Evolutionary conservation across 1,140 invertebrate genomes (phyloP).

Genomic region (Coenobita brevimanus): DNA sequence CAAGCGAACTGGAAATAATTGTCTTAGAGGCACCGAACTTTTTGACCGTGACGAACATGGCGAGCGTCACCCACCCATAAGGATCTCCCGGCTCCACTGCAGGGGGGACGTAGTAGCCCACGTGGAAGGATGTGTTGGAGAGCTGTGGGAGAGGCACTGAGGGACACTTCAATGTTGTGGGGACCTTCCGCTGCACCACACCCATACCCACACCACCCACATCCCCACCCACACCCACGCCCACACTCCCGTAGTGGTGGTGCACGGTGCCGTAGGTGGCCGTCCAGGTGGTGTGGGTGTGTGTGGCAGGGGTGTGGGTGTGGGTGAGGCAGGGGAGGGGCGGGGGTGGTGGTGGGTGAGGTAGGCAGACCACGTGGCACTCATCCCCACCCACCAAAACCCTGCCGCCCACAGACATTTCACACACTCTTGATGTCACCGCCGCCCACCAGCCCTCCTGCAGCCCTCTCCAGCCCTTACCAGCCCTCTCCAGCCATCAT

Average conservation of each 20-base stretch:
- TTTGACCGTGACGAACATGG: too few relatives aligned
- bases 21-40: too few relatives aligned
- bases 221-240: background rate
- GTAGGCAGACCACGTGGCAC: constrained; percentile 9
- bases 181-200: background rate
- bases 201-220: background rate
- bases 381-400: constrained; percentile 5
- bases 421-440: too few relatives aligned
- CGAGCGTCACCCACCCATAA: constrained; percentile 54
- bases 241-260: background rate
- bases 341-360: background rate
- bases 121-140: constrained; percentile 45
- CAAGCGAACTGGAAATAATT: too few relatives aligned
- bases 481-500: background rate
- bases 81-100: constrained; percentile 44
- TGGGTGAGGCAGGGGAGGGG: background rate
- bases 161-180: constrained; percentile 9
- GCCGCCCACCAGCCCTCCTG: too few relatives aligned
- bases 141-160: constrained; percentile 48
- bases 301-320: background rate
- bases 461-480: background rate
- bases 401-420: constrained; percentile 23
- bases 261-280: constrained; percentile 11
- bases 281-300: too few relatives aligned
- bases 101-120: constrained; percentile 50